Percentiles rank a stretch among this genome's conserved stretches.
Conservation (phyloP, 2,888 invertebrate genomes). For the Eristalis arbustorum region DNA sequence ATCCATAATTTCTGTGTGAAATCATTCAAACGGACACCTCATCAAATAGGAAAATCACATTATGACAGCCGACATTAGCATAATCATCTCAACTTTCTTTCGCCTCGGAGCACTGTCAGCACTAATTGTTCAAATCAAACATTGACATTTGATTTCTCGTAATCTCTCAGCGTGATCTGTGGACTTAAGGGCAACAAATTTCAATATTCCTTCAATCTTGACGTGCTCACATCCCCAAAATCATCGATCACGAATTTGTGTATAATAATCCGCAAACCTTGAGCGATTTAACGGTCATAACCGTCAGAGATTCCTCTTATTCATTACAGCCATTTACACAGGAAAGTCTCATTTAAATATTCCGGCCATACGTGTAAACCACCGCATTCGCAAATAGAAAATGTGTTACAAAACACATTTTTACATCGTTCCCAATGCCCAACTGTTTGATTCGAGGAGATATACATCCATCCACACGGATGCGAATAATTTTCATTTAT, state of each 20-base stretch:
- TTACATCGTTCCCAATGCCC: neutral
- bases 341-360: neutral
- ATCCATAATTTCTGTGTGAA: neutral
- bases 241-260: neutral
- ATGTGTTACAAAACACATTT: neutral
- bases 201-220: neutral
- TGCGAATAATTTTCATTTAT: neutral
- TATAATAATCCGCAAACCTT: slow-evolving; percentile 13
- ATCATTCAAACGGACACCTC: neutral
- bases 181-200: no score
- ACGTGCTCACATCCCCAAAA: neutral
- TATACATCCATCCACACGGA: neutral
- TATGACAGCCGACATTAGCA: neutral
- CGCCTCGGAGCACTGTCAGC: neutral
- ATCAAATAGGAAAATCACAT: neutral
- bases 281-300: slow-evolving; percentile 7
- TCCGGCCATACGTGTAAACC: neutral
- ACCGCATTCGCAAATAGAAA: neutral
- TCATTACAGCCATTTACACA: neutral
- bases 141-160: neutral
- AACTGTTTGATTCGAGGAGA: neutral
- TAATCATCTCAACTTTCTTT: neutral
- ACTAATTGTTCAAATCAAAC: neutral
- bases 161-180: neutral
- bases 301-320: neutral